Evolutionary conservation across 1,140 invertebrate species (phyloP), one percentile per base, ranked within the genome.

Genomic region (Brachionus koreanus): DNA sequence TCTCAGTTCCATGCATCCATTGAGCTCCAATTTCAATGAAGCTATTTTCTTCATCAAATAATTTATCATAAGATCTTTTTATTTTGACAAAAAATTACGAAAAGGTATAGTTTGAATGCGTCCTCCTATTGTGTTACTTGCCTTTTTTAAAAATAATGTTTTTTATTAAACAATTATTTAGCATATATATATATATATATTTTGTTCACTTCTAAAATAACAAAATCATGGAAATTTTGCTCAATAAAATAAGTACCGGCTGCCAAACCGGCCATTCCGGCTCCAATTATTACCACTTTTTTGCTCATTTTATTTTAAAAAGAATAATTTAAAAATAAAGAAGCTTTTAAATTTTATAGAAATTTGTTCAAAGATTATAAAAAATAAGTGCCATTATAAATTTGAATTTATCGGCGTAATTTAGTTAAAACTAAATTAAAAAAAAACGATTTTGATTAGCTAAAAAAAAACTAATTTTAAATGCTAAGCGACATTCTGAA

Each of bases 191-290:
- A n/a, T n/a, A 35, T n/a, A n/a, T 33, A 35, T 37, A 37, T 29
- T 29, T 29, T 29, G 7, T 39, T 39, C 39, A 87, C 87, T 85
- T 88, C 87, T 19, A 88, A 72, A 83, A 88, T 86, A 49, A 85
- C 84, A 83, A 87, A 86, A 83, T 88, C 85, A 16, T 65, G 85
- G 82, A 87, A 86, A 84, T 86, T 86, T 79, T 86, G 81, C 39
- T 83, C 83, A 19, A 83, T 42, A 10, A 88, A 74, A 49, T 85
- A 84, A 61, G 87, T 85, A 16, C 84, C 87, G 23, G 87, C 85
- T 33, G 87, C 85, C 77, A 88, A 83, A 29, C 87, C 87, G 43
- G 87, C 83, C 43, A 88, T 87, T 16, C 87, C 87, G 42, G 84
- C 86, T 46, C 87, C 87, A 46, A 88, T 85, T 43, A 88, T 86